Base-by-base conservation (phyloP, 1,140 invertebrate genomes). In the Sinonovacula constricta region DNA sequence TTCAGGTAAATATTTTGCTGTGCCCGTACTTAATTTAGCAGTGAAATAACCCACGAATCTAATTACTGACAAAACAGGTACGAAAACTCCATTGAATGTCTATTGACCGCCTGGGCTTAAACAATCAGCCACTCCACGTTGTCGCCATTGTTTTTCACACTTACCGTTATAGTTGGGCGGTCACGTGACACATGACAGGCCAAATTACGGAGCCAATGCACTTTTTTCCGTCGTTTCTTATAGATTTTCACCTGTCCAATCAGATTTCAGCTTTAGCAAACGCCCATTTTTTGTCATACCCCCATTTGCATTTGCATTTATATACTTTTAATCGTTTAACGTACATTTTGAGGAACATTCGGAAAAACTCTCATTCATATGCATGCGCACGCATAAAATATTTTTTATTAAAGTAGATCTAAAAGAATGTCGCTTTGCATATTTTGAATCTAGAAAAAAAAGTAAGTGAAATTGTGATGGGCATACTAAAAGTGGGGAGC, bases 121-220 rank as follows among this genome's bases (percentile, higher is more conserved):
- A 62, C 57, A 67, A 65, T 76, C 39, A 31, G 57, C 22, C 59
- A 57, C 57, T 66, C 53, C 63, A 76, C 56, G 67, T 62, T 33
- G 45, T 34, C 54, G 65, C 72, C 72, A 65, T 76, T 76, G 72
- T 76, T 57, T 76, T 67, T 76, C 72, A 30, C 72, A 76, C 72
- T 67, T 76, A 66, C 51, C 18, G 62, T 30, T 76, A 66, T 66
- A 45, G 56, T 66, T 31, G 10, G 24, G 3, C 7, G 49, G 51
- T 49, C 72, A 67, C 62, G 53, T 76, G 63, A 59, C 26, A 10
- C 45, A 30, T 30, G 49, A 66, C 28, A 24, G 39, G 45, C 45
- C 49, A 57, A n/a, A 54, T 33, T 15, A 24, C 51, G 63, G 2
- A 24, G 12, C n/a, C n/a, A n/a, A n/a, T n/a, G n/a, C n/a, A n/a